phyloP scores from a whole-genome alignment of 2,113 vertebrate species.

The Charadrius vociferus region DNA sequence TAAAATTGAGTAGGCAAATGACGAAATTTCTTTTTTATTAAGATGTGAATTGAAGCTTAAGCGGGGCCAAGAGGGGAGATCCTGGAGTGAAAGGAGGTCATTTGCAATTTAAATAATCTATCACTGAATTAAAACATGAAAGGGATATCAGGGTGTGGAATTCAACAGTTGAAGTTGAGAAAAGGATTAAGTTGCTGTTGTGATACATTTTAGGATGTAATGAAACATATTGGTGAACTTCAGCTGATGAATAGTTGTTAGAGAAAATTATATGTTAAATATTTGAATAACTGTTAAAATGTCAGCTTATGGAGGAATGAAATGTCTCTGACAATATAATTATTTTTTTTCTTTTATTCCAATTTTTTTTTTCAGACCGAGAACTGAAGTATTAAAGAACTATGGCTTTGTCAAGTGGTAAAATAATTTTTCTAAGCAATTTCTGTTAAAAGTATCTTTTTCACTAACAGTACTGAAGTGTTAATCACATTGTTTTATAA shows the following conservation, averaged over 20 bases:
- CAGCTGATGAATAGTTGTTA: neutral
- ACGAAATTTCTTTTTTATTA: neutral
- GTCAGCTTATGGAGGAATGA: neutral
- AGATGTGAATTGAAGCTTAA: neutral
- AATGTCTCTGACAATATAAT: neutral
- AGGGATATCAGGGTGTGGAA: neutral
- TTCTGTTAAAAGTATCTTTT: neutral
- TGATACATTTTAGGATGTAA: neutral
- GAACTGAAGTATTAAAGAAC: neutral
- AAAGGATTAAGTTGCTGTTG: neutral
- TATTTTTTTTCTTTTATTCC: neutral
- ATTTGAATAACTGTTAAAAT: neutral
- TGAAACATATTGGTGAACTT: neutral
- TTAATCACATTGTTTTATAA: neutral
- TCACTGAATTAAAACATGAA: neutral
- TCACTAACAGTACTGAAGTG: neutral
- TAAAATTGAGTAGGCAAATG: neutral
- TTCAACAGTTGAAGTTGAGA: neutral
- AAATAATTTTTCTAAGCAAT: neutral
- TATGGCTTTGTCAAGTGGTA: neutral
- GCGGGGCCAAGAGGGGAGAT: neutral
- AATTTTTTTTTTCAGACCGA: neutral
- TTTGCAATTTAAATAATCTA: conserved; percentile 6
- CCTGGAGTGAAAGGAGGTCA: neutral
- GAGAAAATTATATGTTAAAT: neutral